These are phyloP conservation scores for Crotalus helleri DNA, from an alignment of 2,113 vertebrate genomes.

Conservation along the genomic window DNA sequence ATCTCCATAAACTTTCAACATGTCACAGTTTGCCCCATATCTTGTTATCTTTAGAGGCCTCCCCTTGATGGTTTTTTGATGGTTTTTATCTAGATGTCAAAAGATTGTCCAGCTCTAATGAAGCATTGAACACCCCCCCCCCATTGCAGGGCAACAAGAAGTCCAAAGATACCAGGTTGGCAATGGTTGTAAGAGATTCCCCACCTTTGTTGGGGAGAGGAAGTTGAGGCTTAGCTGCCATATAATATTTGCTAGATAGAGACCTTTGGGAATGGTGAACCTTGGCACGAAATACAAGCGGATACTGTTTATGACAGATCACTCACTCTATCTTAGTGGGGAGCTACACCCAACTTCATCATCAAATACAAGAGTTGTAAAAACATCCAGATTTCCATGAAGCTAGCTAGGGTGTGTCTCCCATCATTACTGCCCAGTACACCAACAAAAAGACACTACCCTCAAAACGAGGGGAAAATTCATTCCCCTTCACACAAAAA, in stretches of 20 bases:
- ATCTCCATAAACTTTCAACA: background rate
- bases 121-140: background rate
- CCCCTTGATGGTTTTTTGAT: background rate
- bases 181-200: background rate
- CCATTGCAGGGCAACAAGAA: background rate
- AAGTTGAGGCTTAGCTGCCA: background rate
- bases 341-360: background rate
- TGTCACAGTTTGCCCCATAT: background rate
- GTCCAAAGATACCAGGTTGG: background rate
- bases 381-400: background rate
- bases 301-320: background rate
- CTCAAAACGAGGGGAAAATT: background rate
- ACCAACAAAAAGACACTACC: background rate
- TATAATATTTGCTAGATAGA: background rate
- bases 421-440: background rate
- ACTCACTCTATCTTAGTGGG: background rate
- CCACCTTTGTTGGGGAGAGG: background rate
- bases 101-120: background rate
- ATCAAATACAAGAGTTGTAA: background rate
- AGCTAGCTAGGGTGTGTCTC: background rate
- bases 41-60: background rate
- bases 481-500: background rate
- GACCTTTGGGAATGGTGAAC: background rate
- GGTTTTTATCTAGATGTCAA: background rate
- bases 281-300: background rate